Conservation (phyloP, 2,797 vertebrate genomes). For the Tragelaphus oryx region DNA sequence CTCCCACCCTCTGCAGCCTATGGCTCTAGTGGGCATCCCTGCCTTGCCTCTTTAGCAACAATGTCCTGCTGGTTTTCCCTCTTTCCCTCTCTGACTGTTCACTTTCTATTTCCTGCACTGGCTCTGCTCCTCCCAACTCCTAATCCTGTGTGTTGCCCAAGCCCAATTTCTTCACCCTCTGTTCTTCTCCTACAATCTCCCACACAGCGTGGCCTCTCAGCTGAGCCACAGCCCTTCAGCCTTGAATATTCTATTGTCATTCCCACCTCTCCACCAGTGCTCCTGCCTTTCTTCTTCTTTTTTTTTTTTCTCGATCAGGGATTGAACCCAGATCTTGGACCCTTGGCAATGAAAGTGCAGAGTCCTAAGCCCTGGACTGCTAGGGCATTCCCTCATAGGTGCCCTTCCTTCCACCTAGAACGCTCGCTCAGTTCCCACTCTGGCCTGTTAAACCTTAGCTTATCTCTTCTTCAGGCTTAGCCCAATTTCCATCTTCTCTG, state of each 20-base stretch:
- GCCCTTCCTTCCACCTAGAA: neutral
- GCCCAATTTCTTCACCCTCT: neutral
- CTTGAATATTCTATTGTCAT: neutral
- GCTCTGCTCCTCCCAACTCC: neutral
- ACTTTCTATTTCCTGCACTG: neutral
- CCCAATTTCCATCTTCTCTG: conserved; percentile 22
- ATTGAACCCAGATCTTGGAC: neutral
- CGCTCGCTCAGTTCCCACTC: neutral
- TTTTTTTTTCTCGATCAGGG: neutral
- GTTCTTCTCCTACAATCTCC: neutral
- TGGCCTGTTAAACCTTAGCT: neutral
- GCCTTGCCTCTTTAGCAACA: too few relatives aligned
- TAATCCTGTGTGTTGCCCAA: neutral
- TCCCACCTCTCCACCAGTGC: neutral
- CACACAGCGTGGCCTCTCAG: neutral
- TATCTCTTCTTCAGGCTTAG: conserved; percentile 21
- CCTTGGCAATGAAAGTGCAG: neutral
- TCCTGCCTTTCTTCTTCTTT: neutral
- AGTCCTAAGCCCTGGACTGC: neutral
- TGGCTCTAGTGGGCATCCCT: neutral
- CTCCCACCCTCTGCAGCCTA: neutral
- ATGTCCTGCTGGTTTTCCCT: neutral
- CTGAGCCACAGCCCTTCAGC: neutral
- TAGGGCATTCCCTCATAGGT: neutral
- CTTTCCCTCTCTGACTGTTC: neutral